A percentile compares a stretch with the other conserved stretches of the same genome.
Evolutionary conservation across 2,113 vertebrate genomes (phyloP).

Genomic region (Holacanthus passer): DNA sequence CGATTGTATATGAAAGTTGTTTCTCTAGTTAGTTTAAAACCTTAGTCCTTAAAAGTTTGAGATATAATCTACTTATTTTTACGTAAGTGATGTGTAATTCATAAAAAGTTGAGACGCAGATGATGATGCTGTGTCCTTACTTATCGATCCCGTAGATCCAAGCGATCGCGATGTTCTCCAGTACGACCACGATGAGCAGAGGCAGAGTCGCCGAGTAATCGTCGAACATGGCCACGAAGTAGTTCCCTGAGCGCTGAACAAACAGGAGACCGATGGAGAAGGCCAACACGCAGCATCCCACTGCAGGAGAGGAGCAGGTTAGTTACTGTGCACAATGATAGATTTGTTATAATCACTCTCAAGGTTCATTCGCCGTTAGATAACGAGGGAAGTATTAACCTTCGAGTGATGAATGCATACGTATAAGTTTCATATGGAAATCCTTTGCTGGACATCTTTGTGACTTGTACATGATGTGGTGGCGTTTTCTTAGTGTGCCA

Average conservation of each 20-base stretch:
- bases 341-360: too few relatives aligned
- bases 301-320: conserved; percentile 79
- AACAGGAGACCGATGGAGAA: conserved; percentile 95
- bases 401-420: not conserved
- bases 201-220: conserved; percentile 97
- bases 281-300: conserved; percentile 91
- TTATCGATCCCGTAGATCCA: conserved; percentile 96
- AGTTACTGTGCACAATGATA: too few relatives aligned
- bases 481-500: not conserved
- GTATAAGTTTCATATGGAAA: not conserved
- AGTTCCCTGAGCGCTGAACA: conserved; percentile 97
- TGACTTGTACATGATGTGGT: not conserved
- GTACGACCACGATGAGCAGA: conserved; percentile 92
- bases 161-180: conserved; percentile 94
- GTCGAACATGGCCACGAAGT: conserved; percentile 98
- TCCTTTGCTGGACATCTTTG: not conserved
- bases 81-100: not conserved
- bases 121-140: conserved; percentile 80
- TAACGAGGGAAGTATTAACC: too few relatives aligned
- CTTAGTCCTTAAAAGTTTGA: not conserved
- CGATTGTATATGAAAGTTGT: not conserved
- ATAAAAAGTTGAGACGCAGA: not conserved
- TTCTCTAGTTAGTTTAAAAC: not conserved
- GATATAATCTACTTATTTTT: not conserved
- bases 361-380: too few relatives aligned